Base-by-base conservation (phyloP, 2,888 invertebrate species). In the Fissipunctia ypsillon region DNA sequence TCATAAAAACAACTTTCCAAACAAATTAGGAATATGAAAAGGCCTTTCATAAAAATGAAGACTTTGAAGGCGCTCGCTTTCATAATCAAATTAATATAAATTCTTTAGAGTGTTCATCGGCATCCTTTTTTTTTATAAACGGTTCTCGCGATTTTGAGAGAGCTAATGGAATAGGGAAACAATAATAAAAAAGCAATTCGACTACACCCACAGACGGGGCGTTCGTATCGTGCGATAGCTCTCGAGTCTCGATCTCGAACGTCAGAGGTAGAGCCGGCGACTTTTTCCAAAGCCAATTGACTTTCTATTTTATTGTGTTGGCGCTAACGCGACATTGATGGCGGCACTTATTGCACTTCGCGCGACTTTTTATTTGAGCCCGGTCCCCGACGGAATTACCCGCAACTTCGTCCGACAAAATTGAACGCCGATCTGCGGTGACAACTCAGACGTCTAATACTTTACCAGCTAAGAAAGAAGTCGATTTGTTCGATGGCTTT, bases 261-360 rank as follows among this genome's bases (percentile, higher is more conserved):
- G 82, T 74, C 79, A 77, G 85, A 78, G 79, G 80, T 75, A 69
- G 54, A 74, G 76, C 75, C 65, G 69, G 83, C 84, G 88, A 89
- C 90, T 91, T 91, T 90, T 92, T 90, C 91, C 89, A 86, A 83
- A 90, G 89, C 89, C 91, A 92, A 92, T 91, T 88, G 91, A 93
- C 94, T 94, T 95, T 95, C 95, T 95, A 95, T 95, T 95, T 95
- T 95, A 95, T 95, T 95, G 94, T 95, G 92, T 93, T 90, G 93
- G 91, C 91, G 89, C 91, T 95, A 95, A 95, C 94, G 92, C 94
- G 95, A 94, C 95, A 92, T 93, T 94, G 94, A 95, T 93, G 94
- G 93, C 91, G 90, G 92, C 94, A 94, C 94, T 95, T 95, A 95
- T 95, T 95, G 95, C 94, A 93, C 93, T 91, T 88, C 87, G 87